These are phyloP conservation scores for Caradrina clavipalpis DNA, from an alignment of 2,888 invertebrate species.

Conservation along the genomic window DNA sequence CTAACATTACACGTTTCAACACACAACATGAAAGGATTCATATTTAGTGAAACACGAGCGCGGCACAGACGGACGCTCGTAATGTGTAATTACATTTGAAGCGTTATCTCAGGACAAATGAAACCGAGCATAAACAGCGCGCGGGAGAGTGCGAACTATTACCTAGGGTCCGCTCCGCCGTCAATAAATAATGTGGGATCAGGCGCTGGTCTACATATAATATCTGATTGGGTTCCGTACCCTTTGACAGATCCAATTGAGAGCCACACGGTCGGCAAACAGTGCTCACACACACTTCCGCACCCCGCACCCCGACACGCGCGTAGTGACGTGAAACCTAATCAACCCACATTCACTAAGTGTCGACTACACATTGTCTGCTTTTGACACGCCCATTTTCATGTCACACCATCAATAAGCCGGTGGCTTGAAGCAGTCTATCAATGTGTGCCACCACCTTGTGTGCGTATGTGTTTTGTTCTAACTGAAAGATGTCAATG, in stretches of 20 bases:
- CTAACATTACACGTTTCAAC: neutral
- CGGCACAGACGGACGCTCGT: neutral
- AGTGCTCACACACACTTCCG: conserved; percentile 14
- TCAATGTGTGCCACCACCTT: too few relatives aligned
- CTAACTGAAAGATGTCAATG: neutral
- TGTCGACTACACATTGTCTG: conserved; percentile 23
- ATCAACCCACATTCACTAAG: conserved; percentile 33
- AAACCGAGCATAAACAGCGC: conserved; percentile 20
- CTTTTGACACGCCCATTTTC: conserved; percentile 8
- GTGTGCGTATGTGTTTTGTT: too few relatives aligned
- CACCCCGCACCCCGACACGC: neutral
- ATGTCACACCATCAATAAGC: conserved; percentile 28
- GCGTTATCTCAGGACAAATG: conserved; percentile 11
- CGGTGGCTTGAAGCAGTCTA: conserved; percentile 3
- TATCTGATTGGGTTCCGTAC: conserved; percentile 48
- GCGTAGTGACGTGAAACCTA: conserved; percentile 11
- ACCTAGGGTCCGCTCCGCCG: conserved; percentile 5
- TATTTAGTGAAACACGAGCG: conserved; percentile 1
- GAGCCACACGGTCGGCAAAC: conserved; percentile 27
- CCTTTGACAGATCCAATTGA: conserved; percentile 51
- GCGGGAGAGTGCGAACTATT: conserved; percentile 19
- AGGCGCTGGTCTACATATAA: conserved; percentile 29
- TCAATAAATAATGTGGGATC: conserved; percentile 45
- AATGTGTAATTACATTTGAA: conserved; percentile 11
- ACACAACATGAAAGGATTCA: neutral